Conservation (phyloP, 2,888 invertebrate genomes). For the Erannis defoliaria region DNA sequence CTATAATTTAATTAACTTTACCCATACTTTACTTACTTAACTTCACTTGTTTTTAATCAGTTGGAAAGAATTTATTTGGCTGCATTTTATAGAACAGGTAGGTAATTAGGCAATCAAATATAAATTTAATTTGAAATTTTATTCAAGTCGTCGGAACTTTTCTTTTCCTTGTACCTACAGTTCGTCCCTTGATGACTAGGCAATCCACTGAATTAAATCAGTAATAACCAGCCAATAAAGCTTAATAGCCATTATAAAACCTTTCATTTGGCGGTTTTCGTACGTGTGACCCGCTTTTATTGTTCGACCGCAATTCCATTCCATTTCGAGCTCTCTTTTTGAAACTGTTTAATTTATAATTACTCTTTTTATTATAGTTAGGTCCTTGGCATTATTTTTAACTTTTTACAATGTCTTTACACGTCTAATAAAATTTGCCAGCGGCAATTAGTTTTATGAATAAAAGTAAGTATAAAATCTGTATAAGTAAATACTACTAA, state of each 20-base stretch:
- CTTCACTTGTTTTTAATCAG: too few species aligned
- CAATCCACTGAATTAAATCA: slow-evolving; percentile 23
- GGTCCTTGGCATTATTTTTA: not conserved
- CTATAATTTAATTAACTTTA: too few species aligned
- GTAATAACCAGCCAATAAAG: slow-evolving; percentile 20
- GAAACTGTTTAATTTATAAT: slow-evolving; percentile 11
- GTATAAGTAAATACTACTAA: too few species aligned
- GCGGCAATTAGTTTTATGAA: not conserved
- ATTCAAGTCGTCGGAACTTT: not conserved
- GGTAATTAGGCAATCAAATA: not conserved
- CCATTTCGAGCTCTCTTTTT: slow-evolving; percentile 15
- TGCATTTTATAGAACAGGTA: not conserved
- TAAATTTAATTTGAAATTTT: not conserved
- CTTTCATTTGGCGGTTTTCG: slow-evolving; percentile 16
- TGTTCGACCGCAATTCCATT: slow-evolving; percentile 24
- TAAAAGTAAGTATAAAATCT: too few species aligned
- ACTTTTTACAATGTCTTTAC: not conserved
- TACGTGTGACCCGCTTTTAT: slow-evolving; percentile 24
- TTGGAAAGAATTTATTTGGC: too few species aligned
- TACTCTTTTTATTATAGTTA: not conserved
- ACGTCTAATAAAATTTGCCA: not conserved
- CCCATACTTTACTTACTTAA: too few species aligned
- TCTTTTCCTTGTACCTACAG: slow-evolving; percentile 6
- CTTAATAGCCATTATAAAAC: slow-evolving; percentile 30
- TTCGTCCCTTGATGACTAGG: slow-evolving; percentile 14